Conservation (phyloP, 1,140 invertebrate species). For the Drosophila guanche region DNA sequence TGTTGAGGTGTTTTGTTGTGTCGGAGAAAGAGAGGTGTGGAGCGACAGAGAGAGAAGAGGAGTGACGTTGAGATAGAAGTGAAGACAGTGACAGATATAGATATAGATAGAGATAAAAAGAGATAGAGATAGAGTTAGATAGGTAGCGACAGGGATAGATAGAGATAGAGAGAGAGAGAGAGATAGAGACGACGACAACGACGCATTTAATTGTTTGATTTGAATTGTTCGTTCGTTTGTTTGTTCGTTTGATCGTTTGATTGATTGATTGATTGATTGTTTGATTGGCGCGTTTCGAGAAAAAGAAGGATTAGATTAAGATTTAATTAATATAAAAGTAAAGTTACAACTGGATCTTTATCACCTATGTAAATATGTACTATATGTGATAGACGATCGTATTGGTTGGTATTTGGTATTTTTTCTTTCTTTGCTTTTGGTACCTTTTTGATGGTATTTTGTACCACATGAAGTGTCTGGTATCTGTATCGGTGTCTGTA, state of each 20-base stretch:
- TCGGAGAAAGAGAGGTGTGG: conserved; percentile 18
- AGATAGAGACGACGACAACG: conserved; percentile 49
- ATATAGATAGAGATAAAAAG: conserved; percentile 12
- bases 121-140: conserved; percentile 11
- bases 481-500: no score
- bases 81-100: conserved; percentile 34
- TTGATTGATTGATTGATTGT: conserved; percentile 13
- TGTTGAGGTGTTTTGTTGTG: conserved; percentile 32
- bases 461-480: conserved; percentile 41
- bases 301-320: conserved; percentile 63
- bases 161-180: conserved; percentile 14
- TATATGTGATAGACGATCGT: no score
- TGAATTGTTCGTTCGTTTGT: conserved; percentile 35
- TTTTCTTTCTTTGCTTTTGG: conserved; percentile 30
- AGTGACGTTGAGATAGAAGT: conserved; percentile 19
- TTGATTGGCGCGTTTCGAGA: conserved; percentile 52
- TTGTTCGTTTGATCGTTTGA: conserved; percentile 30
- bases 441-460: no score
- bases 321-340: conserved; percentile 64
- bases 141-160: conserved; percentile 13
- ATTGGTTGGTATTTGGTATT: background rate
- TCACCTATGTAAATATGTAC: conserved; percentile 34
- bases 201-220: conserved; percentile 41
- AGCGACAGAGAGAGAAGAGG: conserved; percentile 25
- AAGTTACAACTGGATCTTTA: conserved; percentile 55